Evolutionary conservation across 2,113 vertebrate genomes (phyloP), one percentile per base, ranked within the genome.

Genomic region (Microcebus tavaratra): DNA sequence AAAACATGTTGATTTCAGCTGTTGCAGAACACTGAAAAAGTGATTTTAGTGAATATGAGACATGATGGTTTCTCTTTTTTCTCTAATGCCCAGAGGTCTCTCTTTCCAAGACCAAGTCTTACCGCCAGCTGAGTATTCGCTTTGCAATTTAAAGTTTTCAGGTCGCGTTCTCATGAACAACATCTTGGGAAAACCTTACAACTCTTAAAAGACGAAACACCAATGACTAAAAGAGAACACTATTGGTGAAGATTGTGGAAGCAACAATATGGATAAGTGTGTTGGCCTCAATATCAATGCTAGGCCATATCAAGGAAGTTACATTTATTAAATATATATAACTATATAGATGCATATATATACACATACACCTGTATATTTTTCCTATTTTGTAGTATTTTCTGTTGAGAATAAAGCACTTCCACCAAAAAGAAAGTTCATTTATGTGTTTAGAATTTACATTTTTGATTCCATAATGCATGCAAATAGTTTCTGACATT

Each of bases 261-360:
- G 8, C 0, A 3, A 5, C 4, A 45, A 29, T 21, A 31, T 31
- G 25, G 13, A 3, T 53, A 17, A 3, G 39, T 2, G n/a, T 23
- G 20, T 42, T 13, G 29, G 10, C 23, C 50, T 67, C 57, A 27
- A 2, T 23, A 6, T 65, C 23, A 4, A 13, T 9, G 14, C 8
- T 36, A 50, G 68, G 18, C 9, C 2, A 0, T 6, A 36, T 39
- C 75, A 27, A 31, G 15, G 57, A 65, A 34, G 20, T 34, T 14
- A 15, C 27, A 21, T 42, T 67, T 42, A 21, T 36, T 67, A 23
- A 53, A 55, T 34, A 6, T 8, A 34, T 27, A 31, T 5, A 53
- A 27, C 48, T 48, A 2, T 48, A 48, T 11, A 48, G 8, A 48
- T 48, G 48, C 9, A 48, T 48, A 31, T 31, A 65, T 31, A 65